Evolutionary conservation across 2,113 vertebrate species (phyloP).

Genomic region (Apteryx mantelli): DNA sequence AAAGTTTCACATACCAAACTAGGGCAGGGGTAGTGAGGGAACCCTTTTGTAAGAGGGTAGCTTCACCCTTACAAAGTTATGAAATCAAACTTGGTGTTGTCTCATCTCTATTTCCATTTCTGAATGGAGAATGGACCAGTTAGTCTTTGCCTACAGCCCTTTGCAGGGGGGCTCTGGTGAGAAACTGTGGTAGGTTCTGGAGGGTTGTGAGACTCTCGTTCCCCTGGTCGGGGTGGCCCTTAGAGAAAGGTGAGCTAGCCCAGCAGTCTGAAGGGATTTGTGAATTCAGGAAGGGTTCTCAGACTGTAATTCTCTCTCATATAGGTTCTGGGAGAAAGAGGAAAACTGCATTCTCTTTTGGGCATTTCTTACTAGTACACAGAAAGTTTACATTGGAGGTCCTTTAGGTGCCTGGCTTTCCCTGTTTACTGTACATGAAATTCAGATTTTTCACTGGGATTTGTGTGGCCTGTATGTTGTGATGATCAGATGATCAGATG

Average conservation of each 20-base stretch:
- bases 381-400: background rate
- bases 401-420: background rate
- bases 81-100: background rate
- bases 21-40: background rate
- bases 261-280: background rate
- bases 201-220: background rate
- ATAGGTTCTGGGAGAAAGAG: background rate
- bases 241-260: background rate
- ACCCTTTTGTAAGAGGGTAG: background rate
- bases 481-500: background rate
- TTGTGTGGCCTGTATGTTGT: background rate
- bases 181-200: background rate
- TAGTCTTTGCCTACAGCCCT: background rate
- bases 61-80: background rate
- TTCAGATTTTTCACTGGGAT: background rate
- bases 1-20: background rate
- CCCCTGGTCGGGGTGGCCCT: background rate
- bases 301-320: background rate
- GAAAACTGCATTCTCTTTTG: background rate
- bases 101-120: background rate
- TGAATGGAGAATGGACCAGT: background rate
- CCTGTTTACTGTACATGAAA: background rate
- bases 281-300: background rate
- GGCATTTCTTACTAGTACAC: background rate
- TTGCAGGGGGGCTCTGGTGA: background rate